Evolutionary conservation across 2,888 invertebrate species (phyloP).

Genomic region (Ceriagrion tenellum): DNA sequence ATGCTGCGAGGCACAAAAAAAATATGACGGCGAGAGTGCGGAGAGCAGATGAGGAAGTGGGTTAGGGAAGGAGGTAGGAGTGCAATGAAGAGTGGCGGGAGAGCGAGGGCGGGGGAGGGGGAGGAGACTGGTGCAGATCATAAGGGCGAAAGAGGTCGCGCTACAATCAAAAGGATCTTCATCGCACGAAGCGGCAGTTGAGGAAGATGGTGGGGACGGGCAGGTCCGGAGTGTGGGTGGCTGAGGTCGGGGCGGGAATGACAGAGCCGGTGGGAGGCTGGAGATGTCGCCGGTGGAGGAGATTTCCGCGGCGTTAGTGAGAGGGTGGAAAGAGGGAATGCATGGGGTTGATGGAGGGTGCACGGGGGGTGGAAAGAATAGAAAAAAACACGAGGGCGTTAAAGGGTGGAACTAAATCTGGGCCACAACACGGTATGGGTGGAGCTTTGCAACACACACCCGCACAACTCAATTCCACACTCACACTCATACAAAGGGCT

Average conservation of each 20-base stretch:
- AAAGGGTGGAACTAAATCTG: conserved; percentile 47
- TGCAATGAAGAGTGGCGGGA: not conserved
- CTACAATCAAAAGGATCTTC: conserved; percentile 29
- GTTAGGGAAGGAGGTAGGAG: not conserved
- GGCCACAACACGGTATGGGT: conserved; percentile 62
- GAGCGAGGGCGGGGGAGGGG: too few species aligned
- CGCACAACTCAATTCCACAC: not conserved
- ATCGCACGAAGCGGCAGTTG: not conserved
- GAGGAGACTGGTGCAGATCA: not conserved
- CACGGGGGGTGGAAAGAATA: not conserved
- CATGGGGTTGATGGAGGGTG: not conserved
- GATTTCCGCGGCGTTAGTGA: not conserved
- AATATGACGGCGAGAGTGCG: not conserved
- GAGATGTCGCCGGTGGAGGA: not conserved
- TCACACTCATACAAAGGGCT: not conserved
- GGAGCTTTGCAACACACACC: conserved; percentile 30
- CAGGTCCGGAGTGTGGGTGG: not conserved
- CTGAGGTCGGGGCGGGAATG: not conserved
- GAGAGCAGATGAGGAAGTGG: not conserved
- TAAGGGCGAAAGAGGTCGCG: conserved; percentile 14
- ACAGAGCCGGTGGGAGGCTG: not conserved
- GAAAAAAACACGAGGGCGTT: conserved; percentile 21
- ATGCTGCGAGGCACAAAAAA: not conserved
- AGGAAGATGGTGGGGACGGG: not conserved
- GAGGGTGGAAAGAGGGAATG: not conserved